Percentiles rank a stretch among this genome's conserved stretches.
These are phyloP conservation scores for Lonchura striata DNA, from an alignment of 2,113 vertebrate species.

Conservation along the genomic window DNA sequence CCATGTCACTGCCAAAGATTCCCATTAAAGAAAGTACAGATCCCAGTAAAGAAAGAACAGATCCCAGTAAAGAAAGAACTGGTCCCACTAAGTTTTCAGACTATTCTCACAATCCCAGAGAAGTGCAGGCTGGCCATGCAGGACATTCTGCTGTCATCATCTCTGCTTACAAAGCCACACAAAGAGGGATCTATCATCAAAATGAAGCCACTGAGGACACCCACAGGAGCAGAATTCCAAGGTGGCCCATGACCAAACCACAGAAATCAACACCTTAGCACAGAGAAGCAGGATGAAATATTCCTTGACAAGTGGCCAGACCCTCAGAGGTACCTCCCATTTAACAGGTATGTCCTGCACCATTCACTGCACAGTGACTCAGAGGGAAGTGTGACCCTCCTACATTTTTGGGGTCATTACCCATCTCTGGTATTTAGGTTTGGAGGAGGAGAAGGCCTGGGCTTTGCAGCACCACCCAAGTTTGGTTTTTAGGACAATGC, in stretches of 20 bases:
- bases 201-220: not conserved
- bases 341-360: not conserved
- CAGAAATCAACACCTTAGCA: not conserved
- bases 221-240: not conserved
- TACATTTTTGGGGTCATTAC: not conserved
- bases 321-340: not conserved
- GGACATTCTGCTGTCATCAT: not conserved
- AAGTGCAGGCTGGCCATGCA: accelerated
- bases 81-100: not conserved
- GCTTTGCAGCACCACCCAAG: not conserved
- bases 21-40: not conserved
- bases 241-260: not conserved
- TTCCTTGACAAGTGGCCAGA: not conserved
- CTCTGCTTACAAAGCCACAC: not conserved
- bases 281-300: not conserved
- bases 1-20: not conserved
- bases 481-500: not conserved
- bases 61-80: not conserved
- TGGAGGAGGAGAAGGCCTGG: not conserved
- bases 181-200: not conserved
- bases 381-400: not conserved
- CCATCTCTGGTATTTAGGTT: not conserved
- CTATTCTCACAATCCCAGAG: not conserved
- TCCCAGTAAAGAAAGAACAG: not conserved
- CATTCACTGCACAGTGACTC: not conserved